A percentile compares a stretch with the other conserved stretches of the same genome.
phyloP scores from a whole-genome alignment of 2,113 vertebrate genomes.

The Passer domesticus region DNA sequence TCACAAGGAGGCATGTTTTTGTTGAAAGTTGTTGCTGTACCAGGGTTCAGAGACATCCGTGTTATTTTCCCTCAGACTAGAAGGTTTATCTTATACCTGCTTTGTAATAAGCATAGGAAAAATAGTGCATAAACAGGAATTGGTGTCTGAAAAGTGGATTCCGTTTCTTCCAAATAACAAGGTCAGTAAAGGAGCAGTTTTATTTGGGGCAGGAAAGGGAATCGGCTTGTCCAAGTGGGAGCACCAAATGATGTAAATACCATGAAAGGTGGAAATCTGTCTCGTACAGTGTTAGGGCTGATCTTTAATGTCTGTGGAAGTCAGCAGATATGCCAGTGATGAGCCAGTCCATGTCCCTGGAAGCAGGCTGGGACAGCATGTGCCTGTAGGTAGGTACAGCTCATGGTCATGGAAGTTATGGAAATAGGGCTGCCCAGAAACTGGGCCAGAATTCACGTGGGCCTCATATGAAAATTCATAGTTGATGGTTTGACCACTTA shows the following conservation, averaged over 20 bases:
- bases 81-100: neutral
- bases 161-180: neutral
- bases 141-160: neutral
- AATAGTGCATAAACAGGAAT: neutral
- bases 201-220: neutral
- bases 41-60: neutral
- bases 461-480: fast-evolving
- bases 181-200: neutral
- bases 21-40: neutral
- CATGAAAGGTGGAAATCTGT: neutral
- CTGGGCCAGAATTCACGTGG: fast-evolving
- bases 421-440: neutral
- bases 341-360: neutral
- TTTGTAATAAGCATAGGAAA: neutral
- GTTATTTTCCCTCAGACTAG: neutral
- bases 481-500: neutral
- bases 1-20: neutral
- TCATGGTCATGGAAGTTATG: fast-evolving
- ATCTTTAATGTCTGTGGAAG: neutral
- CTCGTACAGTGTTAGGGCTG: neutral
- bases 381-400: neutral
- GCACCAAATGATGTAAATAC: fast-evolving
- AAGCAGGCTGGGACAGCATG: neutral
- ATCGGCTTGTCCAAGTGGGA: neutral
- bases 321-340: neutral